These are phyloP conservation scores for Carduelis carduelis DNA, from an alignment of 2,797 vertebrate genomes.

Conservation along the genomic window DNA sequence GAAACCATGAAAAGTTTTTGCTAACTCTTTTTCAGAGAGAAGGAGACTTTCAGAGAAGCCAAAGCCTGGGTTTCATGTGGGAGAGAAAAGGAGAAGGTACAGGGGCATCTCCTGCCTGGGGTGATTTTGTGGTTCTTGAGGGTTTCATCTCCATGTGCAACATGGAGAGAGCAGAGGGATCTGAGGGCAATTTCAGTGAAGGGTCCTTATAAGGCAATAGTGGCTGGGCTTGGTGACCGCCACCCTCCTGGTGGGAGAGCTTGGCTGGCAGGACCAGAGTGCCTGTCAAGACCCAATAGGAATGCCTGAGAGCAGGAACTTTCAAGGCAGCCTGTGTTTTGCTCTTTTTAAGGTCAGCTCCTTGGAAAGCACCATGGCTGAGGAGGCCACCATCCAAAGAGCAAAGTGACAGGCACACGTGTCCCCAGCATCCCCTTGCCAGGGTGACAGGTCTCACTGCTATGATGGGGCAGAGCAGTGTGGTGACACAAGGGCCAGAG, in stretches of 20 bases:
- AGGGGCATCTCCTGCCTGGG: not conserved
- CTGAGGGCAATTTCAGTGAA: not conserved
- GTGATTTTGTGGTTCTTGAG: not conserved
- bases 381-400: not conserved
- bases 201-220: not conserved
- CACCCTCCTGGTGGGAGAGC: not conserved
- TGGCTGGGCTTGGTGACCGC: not conserved
- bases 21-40: not conserved
- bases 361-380: not conserved
- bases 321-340: not conserved
- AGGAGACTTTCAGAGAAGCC: not conserved
- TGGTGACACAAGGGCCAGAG: not conserved
- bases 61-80: not conserved
- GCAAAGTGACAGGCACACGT: not conserved
- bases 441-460: not conserved
- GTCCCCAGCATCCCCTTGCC: not conserved
- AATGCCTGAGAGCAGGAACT: not conserved
- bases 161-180: not conserved
- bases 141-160: not conserved
- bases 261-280: not conserved
- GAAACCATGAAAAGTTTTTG: not conserved
- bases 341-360: slow-evolving; percentile 27
- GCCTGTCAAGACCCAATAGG: not conserved
- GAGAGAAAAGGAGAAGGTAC: not conserved
- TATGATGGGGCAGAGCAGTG: not conserved